These are phyloP conservation scores for Cosmorhoe ocellata DNA, from an alignment of 2,888 invertebrate species.

Conservation along the genomic window DNA sequence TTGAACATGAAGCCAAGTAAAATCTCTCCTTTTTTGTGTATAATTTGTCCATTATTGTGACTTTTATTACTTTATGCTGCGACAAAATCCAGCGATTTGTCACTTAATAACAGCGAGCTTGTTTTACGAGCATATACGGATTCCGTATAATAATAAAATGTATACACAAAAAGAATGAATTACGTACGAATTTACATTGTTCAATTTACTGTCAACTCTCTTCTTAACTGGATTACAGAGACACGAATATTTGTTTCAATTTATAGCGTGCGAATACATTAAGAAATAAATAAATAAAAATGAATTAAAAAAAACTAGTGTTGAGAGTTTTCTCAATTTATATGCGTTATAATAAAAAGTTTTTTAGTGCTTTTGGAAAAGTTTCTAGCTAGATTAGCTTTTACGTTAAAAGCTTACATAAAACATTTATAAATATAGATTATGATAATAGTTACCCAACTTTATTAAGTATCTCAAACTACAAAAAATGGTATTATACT, in stretches of 20 bases:
- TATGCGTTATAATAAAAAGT: no score
- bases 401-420: no score
- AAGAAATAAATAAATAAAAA: no score
- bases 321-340: no score
- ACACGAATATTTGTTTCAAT: background rate
- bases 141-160: slow-evolving; percentile 58
- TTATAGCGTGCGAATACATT: background rate
- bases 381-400: no score
- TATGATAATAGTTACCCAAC: no score
- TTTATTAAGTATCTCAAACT: no score
- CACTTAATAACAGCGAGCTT: slow-evolving; percentile 68
- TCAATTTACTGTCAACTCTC: slow-evolving; percentile 61
- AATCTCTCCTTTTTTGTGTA: slow-evolving; percentile 55
- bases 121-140: slow-evolving; percentile 60
- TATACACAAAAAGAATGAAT: slow-evolving; percentile 66
- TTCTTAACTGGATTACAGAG: slow-evolving; percentile 50
- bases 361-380: no score
- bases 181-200: slow-evolving; percentile 58
- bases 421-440: no score
- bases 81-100: slow-evolving; percentile 66
- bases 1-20: slow-evolving; percentile 43
- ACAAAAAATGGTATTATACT: no score
- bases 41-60: slow-evolving; percentile 64
- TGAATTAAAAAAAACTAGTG: no score
- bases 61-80: slow-evolving; percentile 61